These are phyloP conservation scores for Drusus annulatus DNA, from an alignment of 1,140 invertebrate genomes.

Conservation along the genomic window DNA sequence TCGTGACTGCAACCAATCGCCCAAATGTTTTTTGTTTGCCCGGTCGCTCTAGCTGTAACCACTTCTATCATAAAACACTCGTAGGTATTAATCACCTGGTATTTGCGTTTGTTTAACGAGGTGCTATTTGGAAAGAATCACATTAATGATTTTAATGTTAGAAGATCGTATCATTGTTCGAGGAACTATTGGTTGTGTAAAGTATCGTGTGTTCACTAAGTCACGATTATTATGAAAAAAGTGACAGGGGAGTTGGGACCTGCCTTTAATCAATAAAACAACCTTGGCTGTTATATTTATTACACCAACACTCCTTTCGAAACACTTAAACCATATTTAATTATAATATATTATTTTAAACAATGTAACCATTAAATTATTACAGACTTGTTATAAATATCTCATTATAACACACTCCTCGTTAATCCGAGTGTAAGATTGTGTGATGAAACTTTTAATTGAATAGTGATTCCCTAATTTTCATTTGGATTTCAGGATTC, in stretches of 20 bases:
- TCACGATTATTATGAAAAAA: conserved; percentile 36
- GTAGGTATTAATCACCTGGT: conserved; percentile 29
- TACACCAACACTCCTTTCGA: conserved; percentile 29
- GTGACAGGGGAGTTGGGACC: conserved; percentile 4
- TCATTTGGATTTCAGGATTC: too few species aligned
- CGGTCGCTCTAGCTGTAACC: not conserved
- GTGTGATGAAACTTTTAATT: too few species aligned
- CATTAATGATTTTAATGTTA: conserved; percentile 24
- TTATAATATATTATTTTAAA: conserved; percentile 9
- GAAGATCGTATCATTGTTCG: conserved; percentile 46
- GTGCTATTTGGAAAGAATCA: conserved; percentile 29
- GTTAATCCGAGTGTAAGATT: not conserved
- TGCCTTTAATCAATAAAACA: conserved; percentile 25
- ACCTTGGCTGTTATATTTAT: conserved; percentile 21
- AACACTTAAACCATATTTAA: conserved; percentile 8
- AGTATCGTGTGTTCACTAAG: conserved; percentile 29
- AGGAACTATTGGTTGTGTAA: conserved; percentile 24
- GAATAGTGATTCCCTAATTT: too few species aligned
- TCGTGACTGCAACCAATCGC: conserved; percentile 17
- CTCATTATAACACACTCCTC: conserved; percentile 6
- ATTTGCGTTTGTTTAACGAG: conserved; percentile 43
- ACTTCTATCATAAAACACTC: not conserved
- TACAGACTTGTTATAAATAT: not conserved
- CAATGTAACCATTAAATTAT: not conserved
- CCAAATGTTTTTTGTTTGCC: conserved; percentile 5